Percentiles rank a stretch among this genome's conserved stretches.
phyloP scores from a whole-genome alignment of 1,140 invertebrate genomes.

The Apis florea region DNA sequence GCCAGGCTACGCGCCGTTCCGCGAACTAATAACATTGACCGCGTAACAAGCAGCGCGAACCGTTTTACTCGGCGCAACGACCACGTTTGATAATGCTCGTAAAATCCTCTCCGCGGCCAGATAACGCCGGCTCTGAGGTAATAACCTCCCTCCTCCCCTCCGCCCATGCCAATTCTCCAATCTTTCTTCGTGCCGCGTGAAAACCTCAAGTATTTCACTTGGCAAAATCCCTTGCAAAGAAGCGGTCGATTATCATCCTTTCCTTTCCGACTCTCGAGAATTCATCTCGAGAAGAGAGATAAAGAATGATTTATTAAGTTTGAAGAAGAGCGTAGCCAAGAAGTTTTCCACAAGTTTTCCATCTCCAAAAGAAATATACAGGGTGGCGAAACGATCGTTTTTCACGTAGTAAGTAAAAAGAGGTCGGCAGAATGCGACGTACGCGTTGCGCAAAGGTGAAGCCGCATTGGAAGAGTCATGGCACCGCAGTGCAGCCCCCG shows the following conservation, averaged over 20 bases:
- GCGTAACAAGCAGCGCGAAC: constrained; percentile 51
- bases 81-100: constrained; percentile 43
- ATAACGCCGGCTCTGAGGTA: constrained; percentile 12
- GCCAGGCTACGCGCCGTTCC: constrained; percentile 46
- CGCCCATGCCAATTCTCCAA: background rate
- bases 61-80: constrained; percentile 29
- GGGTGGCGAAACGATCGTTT: constrained; percentile 1
- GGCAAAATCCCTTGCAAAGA: no score
- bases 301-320: no score
- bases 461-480: constrained; percentile 67
- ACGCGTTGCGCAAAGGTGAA: constrained; percentile 31
- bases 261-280: no score
- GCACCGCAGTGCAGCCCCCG: constrained; percentile 71
- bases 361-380: background rate
- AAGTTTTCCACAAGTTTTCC: background rate
- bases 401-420: background rate
- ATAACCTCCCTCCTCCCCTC: constrained; percentile 2
- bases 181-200: background rate
- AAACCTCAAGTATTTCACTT: background rate
- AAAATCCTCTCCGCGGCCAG: constrained; percentile 27
- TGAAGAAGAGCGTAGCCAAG: no score
- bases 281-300: no score
- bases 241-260: no score
- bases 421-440: constrained; percentile 4
- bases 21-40: constrained; percentile 62